phyloP scores from a whole-genome alignment of 2,888 invertebrate species.

The Synanthedon formicaeformis region DNA sequence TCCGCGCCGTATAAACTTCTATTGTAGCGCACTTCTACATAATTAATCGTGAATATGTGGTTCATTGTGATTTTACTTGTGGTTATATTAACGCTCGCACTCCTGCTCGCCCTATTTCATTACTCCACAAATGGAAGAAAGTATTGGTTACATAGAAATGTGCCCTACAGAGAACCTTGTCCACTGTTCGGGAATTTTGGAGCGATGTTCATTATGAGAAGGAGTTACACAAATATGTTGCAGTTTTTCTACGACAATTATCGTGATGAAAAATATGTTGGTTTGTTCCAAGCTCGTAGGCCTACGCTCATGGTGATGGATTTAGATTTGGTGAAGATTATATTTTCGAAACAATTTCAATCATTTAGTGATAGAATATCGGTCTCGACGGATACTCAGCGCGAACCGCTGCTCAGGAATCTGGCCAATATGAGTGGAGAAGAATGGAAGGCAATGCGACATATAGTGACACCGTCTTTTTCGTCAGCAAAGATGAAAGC shows the following conservation, averaged over 20 bases:
- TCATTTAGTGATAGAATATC: slow-evolving; percentile 54
- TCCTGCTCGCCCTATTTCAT: slow-evolving; percentile 44
- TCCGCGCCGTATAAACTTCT: slow-evolving; percentile 12
- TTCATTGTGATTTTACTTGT: slow-evolving; percentile 32
- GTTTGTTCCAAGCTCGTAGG: slow-evolving; percentile 58
- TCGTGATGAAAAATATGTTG: slow-evolving; percentile 44
- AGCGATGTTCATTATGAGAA: slow-evolving; percentile 47
- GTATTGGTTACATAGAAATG: slow-evolving; percentile 50
- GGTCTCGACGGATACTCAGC: slow-evolving; percentile 47
- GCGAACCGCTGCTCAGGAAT: slow-evolving; percentile 58
- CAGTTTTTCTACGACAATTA: slow-evolving; percentile 47
- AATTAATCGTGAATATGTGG: slow-evolving; percentile 27
- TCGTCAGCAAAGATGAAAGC: slow-evolving; percentile 64
- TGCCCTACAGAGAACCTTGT: slow-evolving; percentile 57
- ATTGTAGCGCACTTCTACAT: background rate
- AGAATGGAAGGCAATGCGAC: slow-evolving; percentile 60
- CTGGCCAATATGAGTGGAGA: slow-evolving; percentile 59
- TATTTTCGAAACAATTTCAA: slow-evolving; percentile 45
- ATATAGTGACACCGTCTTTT: slow-evolving; percentile 59
- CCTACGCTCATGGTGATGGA: slow-evolving; percentile 55
- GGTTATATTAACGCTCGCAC: slow-evolving; percentile 27
- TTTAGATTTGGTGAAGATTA: slow-evolving; percentile 44
- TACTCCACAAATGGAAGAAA: slow-evolving; percentile 50
- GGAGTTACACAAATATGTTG: slow-evolving; percentile 50
- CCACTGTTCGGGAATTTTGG: slow-evolving; percentile 66